Evolutionary conservation across 2,888 invertebrate species (phyloP).

Genomic region (Smittia aterrima): DNA sequence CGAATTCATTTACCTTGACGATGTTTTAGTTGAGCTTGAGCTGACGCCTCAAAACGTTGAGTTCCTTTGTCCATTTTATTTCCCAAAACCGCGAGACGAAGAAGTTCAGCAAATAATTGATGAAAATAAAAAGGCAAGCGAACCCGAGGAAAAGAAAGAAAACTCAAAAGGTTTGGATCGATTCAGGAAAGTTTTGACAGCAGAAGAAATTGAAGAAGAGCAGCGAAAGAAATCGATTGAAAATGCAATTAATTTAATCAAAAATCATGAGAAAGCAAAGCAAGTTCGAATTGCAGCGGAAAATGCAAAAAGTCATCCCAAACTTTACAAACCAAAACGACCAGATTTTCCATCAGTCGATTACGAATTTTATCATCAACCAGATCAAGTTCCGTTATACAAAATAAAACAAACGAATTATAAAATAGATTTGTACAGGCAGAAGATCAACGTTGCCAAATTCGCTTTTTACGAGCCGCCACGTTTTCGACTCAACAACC

Average conservation of each 20-base stretch:
- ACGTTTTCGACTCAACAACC: background rate
- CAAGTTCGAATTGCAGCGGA: background rate
- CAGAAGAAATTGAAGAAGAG: conserved; percentile 43
- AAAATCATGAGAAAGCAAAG: conserved; percentile 56
- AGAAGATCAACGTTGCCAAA: background rate
- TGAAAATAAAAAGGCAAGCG: conserved; percentile 9
- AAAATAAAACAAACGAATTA: conserved; percentile 49
- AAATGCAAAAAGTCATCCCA: background rate
- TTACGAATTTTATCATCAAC: conserved; percentile 49
- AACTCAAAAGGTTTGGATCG: background rate
- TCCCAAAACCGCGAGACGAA: conserved; percentile 54
- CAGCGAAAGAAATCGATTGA: conserved; percentile 45
- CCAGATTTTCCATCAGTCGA: background rate
- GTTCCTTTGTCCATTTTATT: conserved; percentile 58
- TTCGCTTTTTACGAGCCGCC: conserved; percentile 29
- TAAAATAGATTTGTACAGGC: conserved; percentile 46
- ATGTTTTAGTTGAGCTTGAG: conserved; percentile 62
- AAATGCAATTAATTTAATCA: conserved; percentile 51
- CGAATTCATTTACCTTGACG: conserved; percentile 67
- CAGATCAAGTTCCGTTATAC: conserved; percentile 48
- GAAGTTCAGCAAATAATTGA: conserved; percentile 48
- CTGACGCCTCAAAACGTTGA: conserved; percentile 62
- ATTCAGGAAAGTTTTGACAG: conserved; percentile 14
- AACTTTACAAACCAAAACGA: background rate
- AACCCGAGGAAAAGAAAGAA: conserved; percentile 46